Conservation (phyloP, 2,797 vertebrate species). For the Parauchenoglanis punctatus region DNA sequence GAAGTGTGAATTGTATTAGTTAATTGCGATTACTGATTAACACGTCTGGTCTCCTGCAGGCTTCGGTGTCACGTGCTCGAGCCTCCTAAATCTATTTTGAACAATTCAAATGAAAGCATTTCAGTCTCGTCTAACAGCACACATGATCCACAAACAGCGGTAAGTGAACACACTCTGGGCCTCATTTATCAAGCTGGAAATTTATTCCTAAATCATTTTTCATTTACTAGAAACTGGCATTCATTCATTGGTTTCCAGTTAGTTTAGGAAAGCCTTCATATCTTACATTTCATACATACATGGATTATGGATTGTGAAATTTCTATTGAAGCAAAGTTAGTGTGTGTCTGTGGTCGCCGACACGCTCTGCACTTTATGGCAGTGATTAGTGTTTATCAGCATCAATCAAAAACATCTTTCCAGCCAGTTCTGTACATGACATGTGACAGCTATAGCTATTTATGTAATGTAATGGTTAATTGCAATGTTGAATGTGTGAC, state of each 20-base stretch:
- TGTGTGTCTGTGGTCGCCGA: too few relatives aligned
- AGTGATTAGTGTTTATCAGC: too few relatives aligned
- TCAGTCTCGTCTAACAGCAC: constrained; percentile 52
- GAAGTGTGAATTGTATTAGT: constrained; percentile 28
- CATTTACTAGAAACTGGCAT: too few relatives aligned
- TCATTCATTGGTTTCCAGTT: not conserved
- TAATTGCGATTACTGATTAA: not conserved
- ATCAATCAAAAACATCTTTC: too few relatives aligned
- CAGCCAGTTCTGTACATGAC: not conserved
- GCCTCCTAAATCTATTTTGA: constrained; percentile 74
- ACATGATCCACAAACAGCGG: constrained; percentile 80
- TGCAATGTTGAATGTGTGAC: not conserved
- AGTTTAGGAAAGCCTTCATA: not conserved
- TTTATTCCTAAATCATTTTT: not conserved
- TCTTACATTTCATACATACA: too few relatives aligned
- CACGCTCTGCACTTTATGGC: too few relatives aligned
- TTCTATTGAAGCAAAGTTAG: too few relatives aligned
- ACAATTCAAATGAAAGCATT: constrained; percentile 72
- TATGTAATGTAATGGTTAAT: not conserved
- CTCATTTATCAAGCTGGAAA: not conserved
- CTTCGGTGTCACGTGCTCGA: constrained; percentile 91
- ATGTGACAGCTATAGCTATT: not conserved
- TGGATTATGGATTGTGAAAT: too few relatives aligned
- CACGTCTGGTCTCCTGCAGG: constrained; percentile 69
- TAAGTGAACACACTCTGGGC: constrained; percentile 53